Base-by-base conservation (phyloP, 2,888 invertebrate genomes). In the Cataglyphis rosenhaueri region DNA sequence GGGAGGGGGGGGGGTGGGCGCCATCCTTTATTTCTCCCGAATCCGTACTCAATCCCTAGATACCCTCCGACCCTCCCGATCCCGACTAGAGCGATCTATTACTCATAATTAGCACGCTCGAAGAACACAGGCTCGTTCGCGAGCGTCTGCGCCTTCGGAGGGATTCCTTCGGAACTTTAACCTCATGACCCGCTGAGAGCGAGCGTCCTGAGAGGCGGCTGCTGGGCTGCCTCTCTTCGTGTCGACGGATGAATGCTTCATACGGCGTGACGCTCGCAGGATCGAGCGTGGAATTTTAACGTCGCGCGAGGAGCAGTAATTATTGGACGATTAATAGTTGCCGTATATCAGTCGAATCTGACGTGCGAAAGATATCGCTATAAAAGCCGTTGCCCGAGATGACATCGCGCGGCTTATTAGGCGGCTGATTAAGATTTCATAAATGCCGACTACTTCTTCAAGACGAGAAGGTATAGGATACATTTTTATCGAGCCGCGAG, bases 71-170 rank as follows among this genome's bases (percentile, higher is more conserved):
- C 3, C 48, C 57, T 8, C 21, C 35, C 25, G 25, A 73, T 73
- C 38, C 21, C 1, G 52, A 21, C 44, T 32, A 62, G 1, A 1
- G 21, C 48, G 73, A 82, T 87, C 82, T 79, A 79, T 83, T 84
- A 81, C 44, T 84, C 81, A 66, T 74, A 85, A 88, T 86, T 85
- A 84, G 75, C 55, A 10, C 35, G 25, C 44, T 8, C 32, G 32
- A 25, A 25, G n/a, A 6, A 3, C 57, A n/a, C 29, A 57, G 55
- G 29, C 18, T 64, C 68, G 68, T 78, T 57, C 59, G 68, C 70
- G 44, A 75, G 35, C 29, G 41, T 68, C 59, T 70, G 10, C 18
- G 68, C 12, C 15, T 48, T 64, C 35, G 15, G 21, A 4, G 18
- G 18, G 62, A 52, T 64, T 76, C n/a, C 81, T 32, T 32, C 21